A percentile compares a stretch with the other conserved stretches of the same genome.
phyloP scores from a whole-genome alignment of 2,797 vertebrate species.

The Coreius guichenoti region DNA sequence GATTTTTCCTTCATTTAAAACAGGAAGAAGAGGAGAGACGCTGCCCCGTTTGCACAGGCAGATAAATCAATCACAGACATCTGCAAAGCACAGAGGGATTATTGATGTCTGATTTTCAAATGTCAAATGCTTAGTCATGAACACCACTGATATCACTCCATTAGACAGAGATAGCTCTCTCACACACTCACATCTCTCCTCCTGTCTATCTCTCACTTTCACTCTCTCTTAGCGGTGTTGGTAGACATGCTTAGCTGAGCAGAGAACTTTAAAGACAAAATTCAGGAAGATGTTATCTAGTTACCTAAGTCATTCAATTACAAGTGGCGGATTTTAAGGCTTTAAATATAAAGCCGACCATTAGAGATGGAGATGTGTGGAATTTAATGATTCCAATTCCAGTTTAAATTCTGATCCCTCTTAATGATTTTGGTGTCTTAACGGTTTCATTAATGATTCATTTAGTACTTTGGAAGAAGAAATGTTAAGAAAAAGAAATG shows the following conservation, averaged over 20 bases:
- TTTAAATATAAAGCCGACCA: not conserved
- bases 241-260: conserved; percentile 23
- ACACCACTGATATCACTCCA: conserved; percentile 45
- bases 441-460: not conserved
- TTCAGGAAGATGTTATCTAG: conserved; percentile 15
- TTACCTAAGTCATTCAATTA: not conserved
- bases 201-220: conserved; percentile 13
- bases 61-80: conserved; percentile 49
- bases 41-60: conserved; percentile 29
- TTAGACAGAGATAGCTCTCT: conserved; percentile 27
- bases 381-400: not conserved
- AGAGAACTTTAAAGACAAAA: conserved; percentile 26
- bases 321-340: not conserved
- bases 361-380: not conserved
- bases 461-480: not conserved
- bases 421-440: not conserved
- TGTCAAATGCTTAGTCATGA: conserved; percentile 47
- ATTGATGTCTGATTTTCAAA: conserved; percentile 46
- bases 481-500: not conserved
- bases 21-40: not conserved
- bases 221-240: not conserved
- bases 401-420: not conserved
- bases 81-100: conserved; percentile 40
- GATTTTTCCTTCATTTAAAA: conserved; percentile 13
- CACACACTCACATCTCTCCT: not conserved